A percentile compares a stretch with the other conserved stretches of the same genome.
Conservation (phyloP, 2,888 invertebrate genomes). For the Drosophila leonis region DNA sequence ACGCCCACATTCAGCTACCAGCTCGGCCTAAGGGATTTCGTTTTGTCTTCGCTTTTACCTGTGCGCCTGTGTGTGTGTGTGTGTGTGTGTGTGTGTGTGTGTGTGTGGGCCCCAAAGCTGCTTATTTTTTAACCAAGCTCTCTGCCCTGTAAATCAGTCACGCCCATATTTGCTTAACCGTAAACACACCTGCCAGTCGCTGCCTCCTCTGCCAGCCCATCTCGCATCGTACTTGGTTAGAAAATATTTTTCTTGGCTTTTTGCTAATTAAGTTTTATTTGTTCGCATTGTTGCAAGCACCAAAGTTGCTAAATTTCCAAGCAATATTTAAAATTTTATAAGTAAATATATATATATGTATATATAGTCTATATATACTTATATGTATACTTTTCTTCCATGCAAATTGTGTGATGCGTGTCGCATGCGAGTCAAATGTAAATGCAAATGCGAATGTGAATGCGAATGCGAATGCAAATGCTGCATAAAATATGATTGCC, state of each 20-base stretch:
- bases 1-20: slow-evolving; percentile 14
- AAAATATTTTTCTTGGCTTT: slow-evolving; percentile 13
- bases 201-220: background rate
- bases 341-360: slow-evolving; percentile 1
- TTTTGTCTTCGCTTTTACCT: slow-evolving; percentile 42
- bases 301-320: slow-evolving; percentile 5
- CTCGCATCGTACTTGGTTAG: background rate
- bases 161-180: slow-evolving; percentile 25
- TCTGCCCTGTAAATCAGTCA: slow-evolving; percentile 22
- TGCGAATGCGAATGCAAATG: slow-evolving; percentile 49
- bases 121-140: slow-evolving; percentile 51
- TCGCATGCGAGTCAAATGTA: slow-evolving; percentile 47
- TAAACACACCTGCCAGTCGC: background rate
- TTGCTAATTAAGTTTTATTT: slow-evolving; percentile 40
- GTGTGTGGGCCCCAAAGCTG: slow-evolving; percentile 20
- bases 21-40: slow-evolving; percentile 36
- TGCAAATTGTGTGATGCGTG: slow-evolving; percentile 51
- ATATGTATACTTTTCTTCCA: slow-evolving; percentile 5
- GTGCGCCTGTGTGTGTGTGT: background rate
- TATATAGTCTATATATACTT: background rate
- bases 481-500: slow-evolving; percentile 59
- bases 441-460: slow-evolving; percentile 43
- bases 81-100: slow-evolving; percentile 18
- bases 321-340: background rate
- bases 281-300: slow-evolving; percentile 14